Evolutionary conservation across 2,888 invertebrate species (phyloP).

Genomic region (Mythimna albipuncta): DNA sequence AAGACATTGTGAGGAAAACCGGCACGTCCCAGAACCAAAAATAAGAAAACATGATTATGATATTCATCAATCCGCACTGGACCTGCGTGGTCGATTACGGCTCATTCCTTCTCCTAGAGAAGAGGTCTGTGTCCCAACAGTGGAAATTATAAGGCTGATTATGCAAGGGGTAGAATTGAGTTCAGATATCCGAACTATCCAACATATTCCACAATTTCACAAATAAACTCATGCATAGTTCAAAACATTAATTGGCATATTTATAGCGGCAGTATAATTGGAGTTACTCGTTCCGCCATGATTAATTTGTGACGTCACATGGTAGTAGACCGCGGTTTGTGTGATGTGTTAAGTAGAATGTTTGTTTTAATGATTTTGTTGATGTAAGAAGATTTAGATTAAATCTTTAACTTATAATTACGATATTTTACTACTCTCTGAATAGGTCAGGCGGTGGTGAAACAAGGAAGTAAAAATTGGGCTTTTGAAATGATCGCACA

Average conservation of each 20-base stretch:
- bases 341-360: conserved; percentile 22
- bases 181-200: not conserved
- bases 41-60: too few species aligned
- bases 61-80: too few species aligned
- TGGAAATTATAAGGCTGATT: too few species aligned
- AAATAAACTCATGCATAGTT: conserved; percentile 34
- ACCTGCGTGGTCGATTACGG: too few species aligned
- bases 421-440: conserved; percentile 8
- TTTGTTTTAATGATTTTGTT: conserved; percentile 51
- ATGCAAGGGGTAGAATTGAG: too few species aligned
- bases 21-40: too few species aligned
- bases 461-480: not conserved
- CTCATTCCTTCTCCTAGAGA: too few species aligned
- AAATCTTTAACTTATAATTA: conserved; percentile 11
- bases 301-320: conserved; percentile 59
- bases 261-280: conserved; percentile 38
- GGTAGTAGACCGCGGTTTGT: conserved; percentile 29
- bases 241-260: conserved; percentile 50
- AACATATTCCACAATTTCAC: conserved; percentile 16
- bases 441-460: not conserved
- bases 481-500: not conserved
- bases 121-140: too few species aligned
- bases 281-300: conserved; percentile 52
- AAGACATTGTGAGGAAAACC: too few species aligned
- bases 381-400: conserved; percentile 13